Conservation (phyloP, 2,888 invertebrate genomes). For the Ctena decussata region DNA sequence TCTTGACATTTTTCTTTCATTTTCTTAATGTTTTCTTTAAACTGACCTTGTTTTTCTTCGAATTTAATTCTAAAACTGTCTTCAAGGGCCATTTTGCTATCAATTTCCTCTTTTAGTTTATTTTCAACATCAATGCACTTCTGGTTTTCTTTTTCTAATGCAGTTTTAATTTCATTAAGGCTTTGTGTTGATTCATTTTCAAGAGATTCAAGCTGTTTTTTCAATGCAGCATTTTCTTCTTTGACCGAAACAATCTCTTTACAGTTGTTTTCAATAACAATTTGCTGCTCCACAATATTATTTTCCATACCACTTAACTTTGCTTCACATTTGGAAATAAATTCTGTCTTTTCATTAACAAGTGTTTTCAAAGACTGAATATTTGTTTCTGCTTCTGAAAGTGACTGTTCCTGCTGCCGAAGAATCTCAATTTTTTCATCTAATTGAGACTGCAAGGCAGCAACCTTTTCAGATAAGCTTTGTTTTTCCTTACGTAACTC, state of each 20-base stretch:
- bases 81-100: constrained; percentile 69
- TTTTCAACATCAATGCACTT: constrained; percentile 8
- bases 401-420: not conserved
- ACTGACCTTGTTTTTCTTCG: constrained; percentile 78
- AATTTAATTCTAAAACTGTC: constrained; percentile 76
- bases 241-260: not conserved
- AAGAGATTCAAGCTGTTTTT: constrained; percentile 39
- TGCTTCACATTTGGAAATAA: constrained; percentile 29
- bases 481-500: constrained; percentile 48
- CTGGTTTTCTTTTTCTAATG: constrained; percentile 54
- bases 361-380: not conserved
- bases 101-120: constrained; percentile 46
- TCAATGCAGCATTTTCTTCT: constrained; percentile 3
- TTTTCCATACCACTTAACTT: constrained; percentile 76
- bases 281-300: constrained; percentile 74
- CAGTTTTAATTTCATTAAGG: constrained; percentile 22
- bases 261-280: constrained; percentile 63
- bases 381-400: constrained; percentile 25
- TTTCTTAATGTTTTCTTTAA: constrained; percentile 78
- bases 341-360: constrained; percentile 5
- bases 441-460: constrained; percentile 14
- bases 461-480: constrained; percentile 51
- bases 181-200: not conserved
- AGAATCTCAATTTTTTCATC: constrained; percentile 17
- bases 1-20: constrained; percentile 80